A percentile compares a stretch with the other conserved stretches of the same genome.
Evolutionary conservation across 2,888 invertebrate species (phyloP).

Genomic region (Thumatha senex): DNA sequence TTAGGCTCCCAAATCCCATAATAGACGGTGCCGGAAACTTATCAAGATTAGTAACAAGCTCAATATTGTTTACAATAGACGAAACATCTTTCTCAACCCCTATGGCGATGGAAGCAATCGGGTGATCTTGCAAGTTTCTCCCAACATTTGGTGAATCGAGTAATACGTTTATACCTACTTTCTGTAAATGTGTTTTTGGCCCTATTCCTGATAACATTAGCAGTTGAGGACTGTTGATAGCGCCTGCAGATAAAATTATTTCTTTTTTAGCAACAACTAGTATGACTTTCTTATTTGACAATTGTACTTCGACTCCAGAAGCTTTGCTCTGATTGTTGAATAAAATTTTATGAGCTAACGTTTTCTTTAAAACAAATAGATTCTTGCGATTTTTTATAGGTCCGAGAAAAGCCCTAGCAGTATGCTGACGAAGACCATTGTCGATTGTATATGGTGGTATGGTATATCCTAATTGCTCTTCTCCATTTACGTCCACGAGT

Average conservation of each 20-base stretch:
- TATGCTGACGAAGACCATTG: slow-evolving; percentile 44
- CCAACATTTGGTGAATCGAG: slow-evolving; percentile 52
- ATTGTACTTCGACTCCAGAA: slow-evolving; percentile 46
- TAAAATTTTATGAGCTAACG: slow-evolving; percentile 31
- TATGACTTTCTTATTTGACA: slow-evolving; percentile 29
- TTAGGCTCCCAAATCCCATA: slow-evolving; percentile 43
- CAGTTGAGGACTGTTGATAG: slow-evolving; percentile 55
- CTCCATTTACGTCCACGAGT: slow-evolving; percentile 45
- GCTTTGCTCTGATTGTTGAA: slow-evolving; percentile 32
- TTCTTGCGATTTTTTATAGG: slow-evolving; percentile 42
- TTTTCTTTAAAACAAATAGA: slow-evolving; percentile 47
- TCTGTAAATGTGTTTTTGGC: slow-evolving; percentile 46
- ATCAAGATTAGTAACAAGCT: slow-evolving; percentile 23
- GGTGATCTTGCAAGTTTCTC: slow-evolving; percentile 49
- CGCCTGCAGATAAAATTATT: slow-evolving; percentile 57
- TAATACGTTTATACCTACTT: slow-evolving; percentile 43
- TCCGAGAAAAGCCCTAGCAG: slow-evolving; percentile 42
- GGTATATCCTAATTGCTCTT: slow-evolving; percentile 44
- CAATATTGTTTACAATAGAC: slow-evolving; percentile 31
- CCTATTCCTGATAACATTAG: slow-evolving; percentile 66
- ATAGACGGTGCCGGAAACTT: slow-evolving; percentile 42
- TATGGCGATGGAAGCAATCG: slow-evolving; percentile 33
- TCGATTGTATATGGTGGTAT: slow-evolving; percentile 38
- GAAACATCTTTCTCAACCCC: slow-evolving; percentile 24
- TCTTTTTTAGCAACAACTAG: slow-evolving; percentile 45